These are phyloP conservation scores for Drosophila pseudoobscura DNA, from an alignment of 1,140 invertebrate genomes.

Conservation along the genomic window DNA sequence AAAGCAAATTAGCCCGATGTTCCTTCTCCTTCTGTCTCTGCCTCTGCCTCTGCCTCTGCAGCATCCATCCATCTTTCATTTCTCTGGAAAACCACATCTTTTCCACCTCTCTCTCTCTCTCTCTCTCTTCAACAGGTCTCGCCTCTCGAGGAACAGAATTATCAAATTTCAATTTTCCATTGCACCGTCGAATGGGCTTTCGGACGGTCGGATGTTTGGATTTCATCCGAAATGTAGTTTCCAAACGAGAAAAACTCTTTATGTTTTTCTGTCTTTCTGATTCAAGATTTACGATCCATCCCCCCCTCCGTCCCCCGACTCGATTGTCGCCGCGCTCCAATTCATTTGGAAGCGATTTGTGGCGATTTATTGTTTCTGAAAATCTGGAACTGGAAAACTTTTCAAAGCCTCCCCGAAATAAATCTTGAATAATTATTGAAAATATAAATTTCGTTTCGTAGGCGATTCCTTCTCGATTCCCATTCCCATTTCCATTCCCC, in stretches of 20 bases:
- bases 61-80: too few species aligned
- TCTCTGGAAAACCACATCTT: conserved; percentile 18
- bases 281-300: conserved; percentile 35
- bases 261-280: conserved; percentile 5
- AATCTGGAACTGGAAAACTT: conserved; percentile 21
- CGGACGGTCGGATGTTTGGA: conserved; percentile 19
- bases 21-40: too few species aligned
- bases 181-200: conserved; percentile 18
- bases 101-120: too few species aligned
- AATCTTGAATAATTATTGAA: conserved; percentile 48
- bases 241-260: conserved; percentile 41
- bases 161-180: conserved; percentile 37
- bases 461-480: neutral
- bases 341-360: conserved; percentile 47
- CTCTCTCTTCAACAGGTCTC: neutral
- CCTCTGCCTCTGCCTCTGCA: too few species aligned
- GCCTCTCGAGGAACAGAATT: conserved; percentile 1
- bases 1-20: too few species aligned
- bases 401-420: conserved; percentile 7
- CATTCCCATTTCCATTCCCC: too few species aligned
- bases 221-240: conserved; percentile 16
- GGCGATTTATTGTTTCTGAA: conserved; percentile 43
- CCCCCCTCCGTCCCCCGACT: conserved; percentile 2
- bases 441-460: conserved; percentile 25
- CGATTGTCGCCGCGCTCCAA: conserved; percentile 32